Percentiles rank a stretch among this genome's conserved stretches.
These are phyloP conservation scores for Oncorhynchus nerka DNA, from an alignment of 2,113 vertebrate species.

Conservation along the genomic window DNA sequence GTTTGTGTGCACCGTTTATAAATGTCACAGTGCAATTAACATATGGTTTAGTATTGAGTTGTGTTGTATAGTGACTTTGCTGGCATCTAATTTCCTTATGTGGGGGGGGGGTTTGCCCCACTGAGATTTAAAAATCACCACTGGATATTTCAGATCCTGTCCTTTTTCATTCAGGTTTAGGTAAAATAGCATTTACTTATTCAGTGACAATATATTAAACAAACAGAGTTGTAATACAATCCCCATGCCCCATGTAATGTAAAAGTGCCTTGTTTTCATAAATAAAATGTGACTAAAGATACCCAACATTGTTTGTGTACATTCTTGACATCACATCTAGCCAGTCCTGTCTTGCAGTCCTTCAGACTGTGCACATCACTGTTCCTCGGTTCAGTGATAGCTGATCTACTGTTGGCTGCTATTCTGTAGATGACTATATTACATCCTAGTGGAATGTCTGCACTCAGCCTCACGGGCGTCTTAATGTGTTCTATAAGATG, in stretches of 20 bases:
- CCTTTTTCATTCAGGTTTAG: neutral
- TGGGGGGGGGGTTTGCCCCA: too few species aligned
- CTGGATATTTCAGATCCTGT: neutral
- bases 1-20: too few species aligned
- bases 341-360: neutral
- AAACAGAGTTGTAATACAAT: neutral
- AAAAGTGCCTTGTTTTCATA: constrained; percentile 37
- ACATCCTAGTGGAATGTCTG: constrained; percentile 59
- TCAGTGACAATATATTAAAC: neutral
- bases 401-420: constrained; percentile 20
- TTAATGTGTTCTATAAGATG: constrained; percentile 55
- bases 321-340: neutral
- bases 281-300: constrained; percentile 48
- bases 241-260: constrained; percentile 20
- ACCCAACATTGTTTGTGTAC: constrained; percentile 27
- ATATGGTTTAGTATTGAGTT: too few species aligned
- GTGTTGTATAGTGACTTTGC: too few species aligned
- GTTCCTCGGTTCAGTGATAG: constrained; percentile 5
- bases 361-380: constrained; percentile 10
- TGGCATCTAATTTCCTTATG: too few species aligned
- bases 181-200: neutral
- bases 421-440: constrained; percentile 57
- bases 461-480: constrained; percentile 44
- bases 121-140: too few species aligned
- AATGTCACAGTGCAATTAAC: too few species aligned